Percentiles rank a stretch among this genome's conserved stretches.
phyloP scores from a whole-genome alignment of 2,113 vertebrate genomes.

The Smithornis capensis region DNA sequence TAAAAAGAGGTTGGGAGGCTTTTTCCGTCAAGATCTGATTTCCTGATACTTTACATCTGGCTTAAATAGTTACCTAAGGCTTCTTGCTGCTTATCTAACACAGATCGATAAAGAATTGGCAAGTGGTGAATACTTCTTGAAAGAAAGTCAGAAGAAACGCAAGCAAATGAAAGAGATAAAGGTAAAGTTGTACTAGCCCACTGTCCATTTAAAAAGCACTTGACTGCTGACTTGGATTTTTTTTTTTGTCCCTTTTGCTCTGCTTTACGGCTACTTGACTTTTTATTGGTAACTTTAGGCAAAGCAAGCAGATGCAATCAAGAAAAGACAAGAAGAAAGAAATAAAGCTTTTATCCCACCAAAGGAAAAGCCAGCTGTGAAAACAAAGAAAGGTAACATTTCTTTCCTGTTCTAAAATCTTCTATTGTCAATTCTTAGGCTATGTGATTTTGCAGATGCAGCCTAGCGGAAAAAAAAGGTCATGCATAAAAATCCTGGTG shows the following conservation, averaged over 20 bases:
- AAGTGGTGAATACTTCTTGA: slow-evolving; percentile 94
- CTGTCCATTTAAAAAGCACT: not conserved
- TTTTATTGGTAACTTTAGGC: slow-evolving; percentile 72
- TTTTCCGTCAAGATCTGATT: not conserved
- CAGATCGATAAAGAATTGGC: slow-evolving; percentile 93
- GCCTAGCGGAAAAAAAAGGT: not conserved
- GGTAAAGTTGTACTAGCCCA: slow-evolving; percentile 68
- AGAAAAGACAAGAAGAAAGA: slow-evolving; percentile 88
- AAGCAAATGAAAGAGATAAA: slow-evolving; percentile 90
- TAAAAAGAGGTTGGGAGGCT: not conserved
- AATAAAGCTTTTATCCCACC: slow-evolving; percentile 96
- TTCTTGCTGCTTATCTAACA: not conserved
- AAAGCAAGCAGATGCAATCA: slow-evolving; percentile 88
- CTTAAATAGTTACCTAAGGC: not conserved
- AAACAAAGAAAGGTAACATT: slow-evolving; percentile 81
- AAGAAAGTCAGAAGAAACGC: slow-evolving; percentile 87
- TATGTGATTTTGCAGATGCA: not conserved
- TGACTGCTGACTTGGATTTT: not conserved
- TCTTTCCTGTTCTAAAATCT: not conserved
- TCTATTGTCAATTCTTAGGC: not conserved
- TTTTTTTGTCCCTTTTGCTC: not conserved
- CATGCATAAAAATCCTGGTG: not conserved
- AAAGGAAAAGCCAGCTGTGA: slow-evolving; percentile 86
- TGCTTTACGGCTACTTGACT: not conserved
- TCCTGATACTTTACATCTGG: not conserved